Conservation (phyloP, 2,888 invertebrate genomes). For the Allygus modestus region DNA sequence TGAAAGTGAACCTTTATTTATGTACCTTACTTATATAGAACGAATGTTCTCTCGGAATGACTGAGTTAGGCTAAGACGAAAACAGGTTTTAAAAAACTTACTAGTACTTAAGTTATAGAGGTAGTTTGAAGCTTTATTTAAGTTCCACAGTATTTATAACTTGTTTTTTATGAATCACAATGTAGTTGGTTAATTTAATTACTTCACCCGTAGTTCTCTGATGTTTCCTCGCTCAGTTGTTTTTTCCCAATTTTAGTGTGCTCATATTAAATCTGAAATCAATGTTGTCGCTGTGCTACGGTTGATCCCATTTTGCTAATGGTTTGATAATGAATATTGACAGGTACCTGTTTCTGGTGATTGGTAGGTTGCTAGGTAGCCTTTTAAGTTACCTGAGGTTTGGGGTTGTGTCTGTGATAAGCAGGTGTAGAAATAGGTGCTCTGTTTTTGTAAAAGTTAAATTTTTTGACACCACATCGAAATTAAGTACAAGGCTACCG, state of each 20-base stretch:
- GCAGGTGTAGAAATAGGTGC: constrained; percentile 58
- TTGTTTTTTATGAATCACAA: background rate
- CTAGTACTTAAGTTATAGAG: constrained; percentile 33
- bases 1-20: constrained; percentile 31
- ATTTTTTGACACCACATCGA: constrained; percentile 18
- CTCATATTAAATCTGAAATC: background rate
- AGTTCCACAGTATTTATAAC: constrained; percentile 52
- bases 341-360: constrained; percentile 55
- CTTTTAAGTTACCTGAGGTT: constrained; percentile 46
- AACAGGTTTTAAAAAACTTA: constrained; percentile 36
- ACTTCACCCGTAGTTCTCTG: background rate
- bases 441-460: constrained; percentile 17
- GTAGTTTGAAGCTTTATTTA: constrained; percentile 28
- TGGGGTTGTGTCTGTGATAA: constrained; percentile 51
- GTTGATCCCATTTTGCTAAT: background rate
- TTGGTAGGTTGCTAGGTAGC: constrained; percentile 52
- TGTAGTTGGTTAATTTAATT: background rate
- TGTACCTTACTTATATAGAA: constrained; percentile 35
- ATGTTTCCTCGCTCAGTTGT: constrained; percentile 3
- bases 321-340: constrained; percentile 1
- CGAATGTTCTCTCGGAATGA: constrained; percentile 56
- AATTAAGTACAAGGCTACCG: no score
- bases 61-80: constrained; percentile 45
- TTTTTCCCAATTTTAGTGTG: background rate
- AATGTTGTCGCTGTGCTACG: background rate